phyloP scores from a whole-genome alignment of 2,797 vertebrate genomes.

The Sebastes cheni region DNA sequence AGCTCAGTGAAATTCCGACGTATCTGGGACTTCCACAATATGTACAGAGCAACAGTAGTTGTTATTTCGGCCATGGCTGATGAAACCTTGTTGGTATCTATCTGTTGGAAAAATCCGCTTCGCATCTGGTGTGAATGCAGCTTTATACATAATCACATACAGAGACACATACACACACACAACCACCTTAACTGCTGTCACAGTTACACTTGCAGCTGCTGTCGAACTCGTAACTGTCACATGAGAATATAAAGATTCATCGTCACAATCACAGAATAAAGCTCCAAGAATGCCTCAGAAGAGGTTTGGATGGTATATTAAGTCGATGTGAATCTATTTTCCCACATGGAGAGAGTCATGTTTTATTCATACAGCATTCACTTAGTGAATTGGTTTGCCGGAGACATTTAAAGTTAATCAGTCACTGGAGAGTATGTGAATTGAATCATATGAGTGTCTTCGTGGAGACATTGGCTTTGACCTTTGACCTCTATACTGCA shows the following conservation, averaged over 20 bases:
- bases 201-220: not conserved
- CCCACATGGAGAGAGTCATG: slow-evolving; percentile 36
- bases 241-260: slow-evolving; percentile 5
- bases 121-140: too few relatives aligned
- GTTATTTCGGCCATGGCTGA: not conserved
- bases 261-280: slow-evolving; percentile 6
- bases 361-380: slow-evolving; percentile 65
- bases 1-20: not conserved
- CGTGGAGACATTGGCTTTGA: slow-evolving; percentile 19
- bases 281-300: not conserved
- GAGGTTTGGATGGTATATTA: slow-evolving; percentile 40
- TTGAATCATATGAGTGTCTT: slow-evolving; percentile 26
- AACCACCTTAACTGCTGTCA: not conserved
- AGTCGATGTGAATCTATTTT: slow-evolving; percentile 49
- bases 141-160: not conserved
- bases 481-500: slow-evolving; percentile 23
- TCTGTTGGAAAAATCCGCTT: not conserved
- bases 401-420: slow-evolving; percentile 45
- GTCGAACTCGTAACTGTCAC: slow-evolving; percentile 4
- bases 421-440: slow-evolving; percentile 28
- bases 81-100: not conserved
- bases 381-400: slow-evolving; percentile 33
- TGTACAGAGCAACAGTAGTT: not conserved
- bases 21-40: not conserved
- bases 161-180: not conserved